These are phyloP conservation scores for Brachionus paranguensis DNA, from an alignment of 1,140 invertebrate genomes.

Conservation along the genomic window DNA sequence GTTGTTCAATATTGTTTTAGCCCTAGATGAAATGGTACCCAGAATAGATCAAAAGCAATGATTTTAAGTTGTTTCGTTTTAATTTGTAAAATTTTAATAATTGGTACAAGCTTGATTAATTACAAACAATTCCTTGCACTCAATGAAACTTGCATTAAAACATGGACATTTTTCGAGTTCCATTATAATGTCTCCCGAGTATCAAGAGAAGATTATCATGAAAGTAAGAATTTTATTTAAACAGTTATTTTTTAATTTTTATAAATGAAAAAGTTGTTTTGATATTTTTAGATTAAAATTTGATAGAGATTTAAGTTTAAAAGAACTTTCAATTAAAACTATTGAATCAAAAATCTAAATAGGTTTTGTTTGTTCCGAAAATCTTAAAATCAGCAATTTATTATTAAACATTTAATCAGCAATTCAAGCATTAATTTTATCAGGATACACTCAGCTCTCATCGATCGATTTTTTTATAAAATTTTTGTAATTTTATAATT, in stretches of 20 bases:
- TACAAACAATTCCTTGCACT: not conserved
- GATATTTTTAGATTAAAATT: not conserved
- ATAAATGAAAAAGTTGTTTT: not conserved
- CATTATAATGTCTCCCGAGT: not conserved
- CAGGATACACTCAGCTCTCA: too few species aligned
- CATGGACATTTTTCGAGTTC: constrained; percentile 1
- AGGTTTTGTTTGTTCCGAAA: too few species aligned
- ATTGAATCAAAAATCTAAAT: too few species aligned
- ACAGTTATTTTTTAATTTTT: not conserved
- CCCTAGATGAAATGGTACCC: not conserved
- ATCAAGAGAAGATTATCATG: not conserved
- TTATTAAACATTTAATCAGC: too few species aligned
- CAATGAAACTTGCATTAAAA: constrained; percentile 4
- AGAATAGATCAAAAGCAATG: not conserved
- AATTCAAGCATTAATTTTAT: too few species aligned
- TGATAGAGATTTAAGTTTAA: too few species aligned
- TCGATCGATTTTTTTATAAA: too few species aligned
- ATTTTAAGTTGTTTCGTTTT: not conserved
- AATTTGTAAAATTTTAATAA: not conserved
- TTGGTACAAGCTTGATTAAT: not conserved
- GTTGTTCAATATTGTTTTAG: not conserved
- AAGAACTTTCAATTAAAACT: too few species aligned
- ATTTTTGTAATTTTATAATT: too few species aligned
- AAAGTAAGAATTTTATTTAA: not conserved
- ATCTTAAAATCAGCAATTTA: too few species aligned